phyloP scores from a whole-genome alignment of 2,797 vertebrate genomes.

The Dendrocincla tyrannina region DNA sequence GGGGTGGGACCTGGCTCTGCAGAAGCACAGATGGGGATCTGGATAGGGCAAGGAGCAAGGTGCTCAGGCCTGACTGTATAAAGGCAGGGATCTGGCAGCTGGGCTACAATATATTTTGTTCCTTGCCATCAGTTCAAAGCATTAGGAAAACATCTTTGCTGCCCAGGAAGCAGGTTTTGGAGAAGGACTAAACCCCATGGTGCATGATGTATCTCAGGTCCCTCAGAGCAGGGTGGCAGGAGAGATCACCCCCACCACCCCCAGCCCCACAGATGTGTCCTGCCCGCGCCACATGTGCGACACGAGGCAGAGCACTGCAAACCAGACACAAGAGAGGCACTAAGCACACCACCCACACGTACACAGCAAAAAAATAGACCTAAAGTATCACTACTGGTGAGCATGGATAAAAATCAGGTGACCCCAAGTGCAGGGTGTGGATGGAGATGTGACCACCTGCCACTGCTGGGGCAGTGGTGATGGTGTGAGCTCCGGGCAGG shows the following conservation, averaged over 20 bases:
- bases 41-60: fast-evolving
- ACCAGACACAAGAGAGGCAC: neutral
- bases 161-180: neutral
- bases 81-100: neutral
- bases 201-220: neutral
- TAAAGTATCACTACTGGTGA: neutral
- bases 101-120: neutral
- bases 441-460: neutral
- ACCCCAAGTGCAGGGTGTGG: neutral
- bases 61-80: neutral
- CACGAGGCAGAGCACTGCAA: neutral
- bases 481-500: neutral
- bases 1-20: neutral
- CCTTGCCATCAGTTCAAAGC: neutral
- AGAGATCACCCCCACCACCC: neutral
- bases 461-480: fast-evolving
- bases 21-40: neutral
- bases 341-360: neutral
- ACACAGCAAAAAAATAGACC: neutral
- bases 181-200: neutral
- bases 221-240: neutral
- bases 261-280: neutral
- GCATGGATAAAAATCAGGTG: conserved; percentile 61
- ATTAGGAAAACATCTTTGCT: neutral
- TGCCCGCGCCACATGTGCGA: neutral